These are phyloP conservation scores for Entomobrya multifasciata DNA, from an alignment of 2,888 invertebrate species.

Conservation along the genomic window DNA sequence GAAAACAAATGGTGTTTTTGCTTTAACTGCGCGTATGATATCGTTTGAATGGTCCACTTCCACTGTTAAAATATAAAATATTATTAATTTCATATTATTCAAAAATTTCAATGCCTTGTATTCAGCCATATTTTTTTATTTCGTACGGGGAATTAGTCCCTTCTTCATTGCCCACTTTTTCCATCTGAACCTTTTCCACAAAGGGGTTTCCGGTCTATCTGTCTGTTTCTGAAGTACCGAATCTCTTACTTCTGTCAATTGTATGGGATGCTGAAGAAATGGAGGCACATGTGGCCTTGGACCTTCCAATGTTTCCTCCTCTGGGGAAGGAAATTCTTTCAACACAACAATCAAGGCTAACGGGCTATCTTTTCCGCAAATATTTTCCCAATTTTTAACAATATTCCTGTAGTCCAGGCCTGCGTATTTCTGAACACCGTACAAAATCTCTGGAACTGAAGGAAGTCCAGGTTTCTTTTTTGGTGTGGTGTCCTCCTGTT, in stretches of 20 bases:
- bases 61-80: neutral
- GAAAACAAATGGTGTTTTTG: slow-evolving; percentile 65
- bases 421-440: slow-evolving; percentile 68
- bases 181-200: slow-evolving; percentile 78
- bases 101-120: too few relatives aligned
- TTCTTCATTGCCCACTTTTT: slow-evolving; percentile 77
- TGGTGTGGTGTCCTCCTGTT: neutral
- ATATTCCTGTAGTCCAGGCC: slow-evolving; percentile 57
- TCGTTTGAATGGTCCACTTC: slow-evolving; percentile 41
- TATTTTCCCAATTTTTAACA: slow-evolving; percentile 56
- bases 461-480: slow-evolving; percentile 49
- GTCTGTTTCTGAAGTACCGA: slow-evolving; percentile 23
- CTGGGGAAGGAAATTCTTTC: slow-evolving; percentile 53
- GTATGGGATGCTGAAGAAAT: slow-evolving; percentile 70
- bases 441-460: slow-evolving; percentile 60
- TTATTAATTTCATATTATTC: too few relatives aligned
- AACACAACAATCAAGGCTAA: slow-evolving; percentile 64
- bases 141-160: slow-evolving; percentile 69
- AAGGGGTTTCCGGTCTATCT: slow-evolving; percentile 69
- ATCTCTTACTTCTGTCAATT: slow-evolving; percentile 69
- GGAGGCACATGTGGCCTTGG: slow-evolving; percentile 38
- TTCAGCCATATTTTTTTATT: too few relatives aligned
- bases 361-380: slow-evolving; percentile 69
- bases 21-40: slow-evolving; percentile 54
- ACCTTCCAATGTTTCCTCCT: neutral